phyloP scores from a whole-genome alignment of 1,140 invertebrate genomes.

The Medauroidea extradentata region DNA sequence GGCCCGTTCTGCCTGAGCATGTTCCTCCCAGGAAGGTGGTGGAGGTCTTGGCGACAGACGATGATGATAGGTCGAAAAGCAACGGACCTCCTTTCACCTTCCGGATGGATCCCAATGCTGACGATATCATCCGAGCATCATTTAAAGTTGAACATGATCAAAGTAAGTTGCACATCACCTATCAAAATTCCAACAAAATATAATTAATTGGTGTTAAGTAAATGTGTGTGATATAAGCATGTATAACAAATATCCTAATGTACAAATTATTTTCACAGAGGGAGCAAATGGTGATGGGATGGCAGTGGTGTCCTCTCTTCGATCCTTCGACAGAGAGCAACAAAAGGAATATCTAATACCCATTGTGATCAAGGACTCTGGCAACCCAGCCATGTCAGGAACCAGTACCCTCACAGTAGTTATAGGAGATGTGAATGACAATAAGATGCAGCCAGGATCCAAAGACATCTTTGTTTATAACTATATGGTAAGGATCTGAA shows the following conservation, averaged over 20 bases:
- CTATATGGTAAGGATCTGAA: constrained; percentile 64
- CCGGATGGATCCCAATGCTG: constrained; percentile 84
- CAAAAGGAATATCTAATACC: constrained; percentile 93
- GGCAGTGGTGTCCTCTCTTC: constrained; percentile 85
- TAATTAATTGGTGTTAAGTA: too few relatives aligned
- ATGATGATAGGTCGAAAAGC: constrained; percentile 88
- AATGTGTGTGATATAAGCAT: too few relatives aligned
- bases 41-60: constrained; percentile 91
- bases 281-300: constrained; percentile 93
- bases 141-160: constrained; percentile 94
- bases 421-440: constrained; percentile 95
- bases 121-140: constrained; percentile 85
- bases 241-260: too few relatives aligned
- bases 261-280: constrained; percentile 54
- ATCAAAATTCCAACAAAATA: background rate
- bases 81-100: constrained; percentile 95
- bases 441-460: constrained; percentile 93
- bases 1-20: constrained; percentile 88
- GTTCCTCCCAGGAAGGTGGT: constrained; percentile 83
- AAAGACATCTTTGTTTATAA: constrained; percentile 98
- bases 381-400: constrained; percentile 85
- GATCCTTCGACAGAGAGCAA: constrained; percentile 91
- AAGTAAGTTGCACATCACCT: constrained; percentile 54
- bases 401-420: constrained; percentile 92
- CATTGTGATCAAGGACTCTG: constrained; percentile 89